phyloP scores from a whole-genome alignment of 2,888 invertebrate genomes.

The Trachelus stipa region DNA sequence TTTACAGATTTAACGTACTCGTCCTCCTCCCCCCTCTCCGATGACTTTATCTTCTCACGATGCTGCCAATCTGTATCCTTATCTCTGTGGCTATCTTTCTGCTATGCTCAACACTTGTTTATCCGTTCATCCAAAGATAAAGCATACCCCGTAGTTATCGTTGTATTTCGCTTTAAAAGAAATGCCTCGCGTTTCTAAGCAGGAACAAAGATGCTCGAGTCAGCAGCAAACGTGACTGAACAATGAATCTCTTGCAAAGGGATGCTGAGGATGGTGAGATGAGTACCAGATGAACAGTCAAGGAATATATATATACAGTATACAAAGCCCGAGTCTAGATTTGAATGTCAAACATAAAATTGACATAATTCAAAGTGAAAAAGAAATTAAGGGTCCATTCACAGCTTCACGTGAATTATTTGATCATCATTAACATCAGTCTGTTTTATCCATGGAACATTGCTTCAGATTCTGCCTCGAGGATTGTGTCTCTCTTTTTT shows the following conservation, averaged over 20 bases:
- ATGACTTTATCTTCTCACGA: neutral
- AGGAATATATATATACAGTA: neutral
- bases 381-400: neutral
- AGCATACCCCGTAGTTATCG: neutral
- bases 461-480: neutral
- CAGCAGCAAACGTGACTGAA: slow-evolving; percentile 54
- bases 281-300: neutral
- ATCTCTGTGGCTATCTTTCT: neutral
- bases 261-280: neutral
- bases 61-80: neutral
- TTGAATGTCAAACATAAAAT: neutral
- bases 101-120: neutral
- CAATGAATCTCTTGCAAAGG: slow-evolving; percentile 45
- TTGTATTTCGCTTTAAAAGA: slow-evolving; percentile 22
- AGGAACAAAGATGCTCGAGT: slow-evolving; percentile 42
- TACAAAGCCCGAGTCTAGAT: neutral
- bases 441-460: neutral
- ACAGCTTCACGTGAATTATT: neutral
- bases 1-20: neutral
- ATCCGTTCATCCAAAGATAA: neutral
- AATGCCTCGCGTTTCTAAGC: slow-evolving; percentile 28
- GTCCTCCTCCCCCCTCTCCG: too few species aligned
- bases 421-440: neutral
- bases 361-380: neutral
- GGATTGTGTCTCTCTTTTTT: neutral